A percentile compares a stretch with the other conserved stretches of the same genome.
Conservation (phyloP, 1,140 invertebrate species). For the Wasmannia auropunctata region DNA sequence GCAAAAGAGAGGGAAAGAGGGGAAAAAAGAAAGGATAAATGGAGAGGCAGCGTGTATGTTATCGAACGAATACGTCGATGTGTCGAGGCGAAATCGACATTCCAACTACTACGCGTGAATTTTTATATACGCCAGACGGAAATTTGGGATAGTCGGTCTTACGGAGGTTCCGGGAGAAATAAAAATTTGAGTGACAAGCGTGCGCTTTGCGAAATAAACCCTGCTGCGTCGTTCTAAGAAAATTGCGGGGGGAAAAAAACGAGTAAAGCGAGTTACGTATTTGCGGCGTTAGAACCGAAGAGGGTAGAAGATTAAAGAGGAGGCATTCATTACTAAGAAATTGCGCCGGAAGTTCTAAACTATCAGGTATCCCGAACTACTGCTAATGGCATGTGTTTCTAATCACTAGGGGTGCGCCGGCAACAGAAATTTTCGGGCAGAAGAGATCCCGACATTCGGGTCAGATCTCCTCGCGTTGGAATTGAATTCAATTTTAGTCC, state of each 20-base stretch:
- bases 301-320: not conserved
- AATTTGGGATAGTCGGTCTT: constrained; percentile 21
- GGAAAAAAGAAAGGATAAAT: constrained; percentile 30
- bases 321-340: constrained; percentile 2
- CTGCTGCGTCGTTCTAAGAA: not conserved
- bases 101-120: constrained; percentile 38
- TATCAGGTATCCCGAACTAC: constrained; percentile 14
- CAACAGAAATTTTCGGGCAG: not conserved
- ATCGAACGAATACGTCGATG: constrained; percentile 54
- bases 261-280: not conserved
- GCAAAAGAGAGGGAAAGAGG: constrained; percentile 44
- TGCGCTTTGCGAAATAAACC: constrained; percentile 13
- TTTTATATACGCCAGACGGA: constrained; percentile 50
- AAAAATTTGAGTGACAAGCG: not conserved
- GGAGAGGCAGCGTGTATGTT: constrained; percentile 10
- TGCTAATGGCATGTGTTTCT: constrained; percentile 10
- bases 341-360: constrained; percentile 8
- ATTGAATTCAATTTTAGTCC: constrained; percentile 16
- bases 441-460: not conserved
- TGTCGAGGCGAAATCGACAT: constrained; percentile 39
- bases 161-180: not conserved
- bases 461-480: not conserved
- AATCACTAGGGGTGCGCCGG: not conserved
- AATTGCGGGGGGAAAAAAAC: not conserved
- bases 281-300: not conserved